Evolutionary conservation across 2,888 invertebrate species (phyloP), one percentile per base, ranked within the genome.

Genomic region (Synergus umbraculus): DNA sequence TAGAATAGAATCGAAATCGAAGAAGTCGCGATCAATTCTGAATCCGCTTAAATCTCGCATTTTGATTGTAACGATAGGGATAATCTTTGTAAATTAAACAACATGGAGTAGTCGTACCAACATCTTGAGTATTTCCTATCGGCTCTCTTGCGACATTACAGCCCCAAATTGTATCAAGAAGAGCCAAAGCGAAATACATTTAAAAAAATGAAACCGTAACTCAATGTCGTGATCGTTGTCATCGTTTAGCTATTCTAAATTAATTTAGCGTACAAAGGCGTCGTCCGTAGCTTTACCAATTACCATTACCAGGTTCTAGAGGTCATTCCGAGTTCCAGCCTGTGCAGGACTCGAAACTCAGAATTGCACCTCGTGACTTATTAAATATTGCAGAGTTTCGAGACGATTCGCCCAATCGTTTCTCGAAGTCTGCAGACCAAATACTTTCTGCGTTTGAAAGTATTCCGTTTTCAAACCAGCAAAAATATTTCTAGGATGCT

Each of bases 171-270:
- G 79, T 79, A n/a, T 67, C 79, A 76, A 73, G 78, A 79, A 54
- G 46, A 76, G 29, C 43, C 22, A 13, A 44, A 58, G 54, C 7
- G 54, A 54, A 13, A 60, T 65, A 65, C 43, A 41, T 13, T 78
- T 65, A 67, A 79, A 76, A 73, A 78, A 46, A 78, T 73, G 73
- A 67, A 79, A 79, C 78, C 80, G 76, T 84, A 84, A 86, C 76
- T 87, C 83, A 83, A 80, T 87, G 87, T 88, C 86, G 86, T 87
- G 83, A 86, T 88, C 81, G 83, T 87, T 85, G 85, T 86, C 83
- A 82, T 87, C 37, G 65, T 73, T 73, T 73, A 58, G 37, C 29
- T 37, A 73, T n/a, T 73, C 54, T 22, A 29, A 73, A 73, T 73
- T 73, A 73, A 37, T 54, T 54, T 73, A 73, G 54, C 37, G 29